Conservation (phyloP, 2,797 vertebrate species). For the Platalea minor region DNA sequence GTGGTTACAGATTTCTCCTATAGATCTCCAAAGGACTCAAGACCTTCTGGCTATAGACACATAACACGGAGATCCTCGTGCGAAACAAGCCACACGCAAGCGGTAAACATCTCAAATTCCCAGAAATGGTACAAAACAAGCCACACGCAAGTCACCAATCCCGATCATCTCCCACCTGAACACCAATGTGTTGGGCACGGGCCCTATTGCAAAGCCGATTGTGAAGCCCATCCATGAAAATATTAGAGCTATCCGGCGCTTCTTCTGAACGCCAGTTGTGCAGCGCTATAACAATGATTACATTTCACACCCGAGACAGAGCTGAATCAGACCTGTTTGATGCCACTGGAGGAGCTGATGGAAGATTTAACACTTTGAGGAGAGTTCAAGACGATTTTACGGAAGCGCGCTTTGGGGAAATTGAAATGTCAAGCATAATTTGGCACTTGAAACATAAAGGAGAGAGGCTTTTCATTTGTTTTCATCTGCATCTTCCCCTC, state of each 20-base stretch:
- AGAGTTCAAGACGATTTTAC: slow-evolving; percentile 72
- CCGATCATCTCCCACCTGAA: not conserved
- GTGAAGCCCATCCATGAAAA: not conserved
- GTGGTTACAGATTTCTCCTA: not conserved
- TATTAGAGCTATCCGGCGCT: not conserved
- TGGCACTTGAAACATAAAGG: slow-evolving; percentile 73
- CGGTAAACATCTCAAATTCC: not conserved
- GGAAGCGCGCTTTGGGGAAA: slow-evolving; percentile 70
- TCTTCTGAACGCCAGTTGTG: not conserved
- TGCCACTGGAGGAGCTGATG: slow-evolving; percentile 53
- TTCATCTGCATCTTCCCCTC: slow-evolving; percentile 55
- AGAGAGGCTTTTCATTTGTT: slow-evolving; percentile 67
- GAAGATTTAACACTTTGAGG: slow-evolving; percentile 58
- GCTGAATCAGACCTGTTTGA: slow-evolving; percentile 27
- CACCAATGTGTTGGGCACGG: fast-evolving
- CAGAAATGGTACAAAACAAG: not conserved
- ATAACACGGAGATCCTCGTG: not conserved
- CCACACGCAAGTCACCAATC: not conserved
- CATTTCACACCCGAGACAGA: not conserved
- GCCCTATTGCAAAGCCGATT: not conserved
- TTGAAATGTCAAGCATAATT: slow-evolving; percentile 79
- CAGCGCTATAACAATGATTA: not conserved
- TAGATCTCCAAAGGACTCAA: not conserved
- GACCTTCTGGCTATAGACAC: not conserved
- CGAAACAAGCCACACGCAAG: not conserved